phyloP scores from a whole-genome alignment of 2,888 invertebrate species.

The Linhomoeus sp. region DNA sequence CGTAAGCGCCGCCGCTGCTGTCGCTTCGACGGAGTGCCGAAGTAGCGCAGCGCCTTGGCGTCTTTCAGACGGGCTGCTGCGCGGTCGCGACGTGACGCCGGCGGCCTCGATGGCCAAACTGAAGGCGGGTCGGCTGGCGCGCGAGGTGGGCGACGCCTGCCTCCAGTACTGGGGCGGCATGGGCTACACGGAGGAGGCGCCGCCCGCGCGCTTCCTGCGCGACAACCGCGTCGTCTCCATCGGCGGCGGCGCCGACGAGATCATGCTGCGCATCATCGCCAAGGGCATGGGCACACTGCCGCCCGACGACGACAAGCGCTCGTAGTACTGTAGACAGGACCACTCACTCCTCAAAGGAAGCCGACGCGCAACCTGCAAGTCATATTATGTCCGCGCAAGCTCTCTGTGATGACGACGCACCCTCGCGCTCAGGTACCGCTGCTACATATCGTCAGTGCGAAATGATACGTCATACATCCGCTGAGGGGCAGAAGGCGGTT shows the following conservation, averaged over 20 bases:
- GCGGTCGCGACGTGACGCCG: conserved; percentile 35
- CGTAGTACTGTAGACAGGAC: too few species aligned
- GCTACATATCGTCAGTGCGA: too few species aligned
- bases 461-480: too few species aligned
- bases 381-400: too few species aligned
- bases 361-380: too few species aligned
- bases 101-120: conserved; percentile 40
- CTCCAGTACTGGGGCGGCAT: conserved; percentile 39
- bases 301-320: too few species aligned
- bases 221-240: conserved; percentile 37
- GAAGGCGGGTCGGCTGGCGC: conserved; percentile 34
- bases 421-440: too few species aligned
- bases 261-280: conserved; percentile 38
- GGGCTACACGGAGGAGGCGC: conserved; percentile 36
- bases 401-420: too few species aligned
- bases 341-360: too few species aligned
- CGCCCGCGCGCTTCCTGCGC: conserved; percentile 30
- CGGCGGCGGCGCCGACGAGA: conserved; percentile 40
- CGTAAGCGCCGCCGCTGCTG: too few species aligned
- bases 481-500: too few species aligned
- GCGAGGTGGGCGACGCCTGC: conserved; percentile 25
- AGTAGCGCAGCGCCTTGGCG: too few species aligned
- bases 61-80: conserved; percentile 17
- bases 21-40: not conserved
- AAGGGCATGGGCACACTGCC: conserved; percentile 44